Percentiles rank a stretch among this genome's conserved stretches.
These are phyloP conservation scores for Lithobates pipiens DNA, from an alignment of 2,797 vertebrate species.

Conservation along the genomic window DNA sequence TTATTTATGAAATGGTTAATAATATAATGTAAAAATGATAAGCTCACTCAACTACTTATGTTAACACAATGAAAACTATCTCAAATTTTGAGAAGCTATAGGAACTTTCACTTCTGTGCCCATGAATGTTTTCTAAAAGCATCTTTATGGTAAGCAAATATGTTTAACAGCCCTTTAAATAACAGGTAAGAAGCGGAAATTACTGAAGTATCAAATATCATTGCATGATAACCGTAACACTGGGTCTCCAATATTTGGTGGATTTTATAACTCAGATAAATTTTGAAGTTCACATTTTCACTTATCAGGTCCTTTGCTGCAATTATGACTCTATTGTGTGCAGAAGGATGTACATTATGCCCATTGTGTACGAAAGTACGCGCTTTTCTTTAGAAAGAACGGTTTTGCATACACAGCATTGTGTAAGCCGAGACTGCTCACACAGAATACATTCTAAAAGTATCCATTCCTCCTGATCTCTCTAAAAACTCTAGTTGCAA, in stretches of 20 bases:
- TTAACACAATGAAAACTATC: too few relatives aligned
- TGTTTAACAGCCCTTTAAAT: background rate
- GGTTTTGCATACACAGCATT: constrained; percentile 61
- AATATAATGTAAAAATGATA: too few relatives aligned
- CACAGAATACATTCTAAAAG: constrained; percentile 55
- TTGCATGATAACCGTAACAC: background rate
- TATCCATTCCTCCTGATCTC: constrained; percentile 46
- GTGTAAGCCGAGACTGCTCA: constrained; percentile 41
- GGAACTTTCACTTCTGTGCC: background rate
- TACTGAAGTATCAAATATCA: background rate
- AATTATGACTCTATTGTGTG: constrained; percentile 59
- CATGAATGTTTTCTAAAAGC: background rate
- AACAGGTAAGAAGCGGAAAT: background rate
- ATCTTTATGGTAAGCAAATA: background rate
- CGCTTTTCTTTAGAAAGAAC: constrained; percentile 39
- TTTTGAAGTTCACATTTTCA: constrained; percentile 50
- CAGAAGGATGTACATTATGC: constrained; percentile 61
- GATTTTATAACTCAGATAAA: constrained; percentile 50
- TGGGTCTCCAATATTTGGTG: constrained; percentile 25
- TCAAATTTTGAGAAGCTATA: too few relatives aligned
- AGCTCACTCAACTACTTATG: too few relatives aligned
- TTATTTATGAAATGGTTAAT: too few relatives aligned
- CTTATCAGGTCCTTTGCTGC: constrained; percentile 59
- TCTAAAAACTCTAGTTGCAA: constrained; percentile 39
- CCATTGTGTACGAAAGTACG: constrained; percentile 56